These are phyloP conservation scores for Chionomys nivalis DNA, from an alignment of 2,113 vertebrate genomes.

Conservation along the genomic window DNA sequence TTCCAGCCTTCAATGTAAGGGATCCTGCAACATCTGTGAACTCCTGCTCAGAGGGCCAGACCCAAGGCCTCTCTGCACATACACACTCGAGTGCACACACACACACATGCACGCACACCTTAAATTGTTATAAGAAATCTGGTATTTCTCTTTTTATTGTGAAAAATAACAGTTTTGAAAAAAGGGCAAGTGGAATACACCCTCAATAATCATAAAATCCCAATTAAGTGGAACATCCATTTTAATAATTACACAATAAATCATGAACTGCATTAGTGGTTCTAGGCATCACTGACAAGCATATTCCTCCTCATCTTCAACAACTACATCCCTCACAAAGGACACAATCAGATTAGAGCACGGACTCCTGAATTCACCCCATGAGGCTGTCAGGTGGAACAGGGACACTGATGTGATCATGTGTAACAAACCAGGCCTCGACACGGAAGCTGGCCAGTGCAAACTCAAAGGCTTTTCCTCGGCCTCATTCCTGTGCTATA, in stretches of 20 bases:
- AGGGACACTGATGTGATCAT: not conserved
- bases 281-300: not conserved
- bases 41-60: not conserved
- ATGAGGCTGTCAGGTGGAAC: not conserved
- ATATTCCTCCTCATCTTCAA: not conserved
- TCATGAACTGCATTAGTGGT: not conserved
- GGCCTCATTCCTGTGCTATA: not conserved
- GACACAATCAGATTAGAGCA: not conserved
- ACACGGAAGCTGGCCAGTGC: not conserved
- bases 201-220: slow-evolving; percentile 11
- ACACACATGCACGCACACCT: not conserved
- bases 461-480: not conserved
- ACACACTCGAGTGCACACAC: not conserved
- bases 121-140: not conserved
- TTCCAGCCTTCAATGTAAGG: not conserved
- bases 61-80: not conserved
- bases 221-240: not conserved
- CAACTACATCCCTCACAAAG: not conserved
- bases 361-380: not conserved
- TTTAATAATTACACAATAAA: not conserved
- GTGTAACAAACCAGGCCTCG: not conserved
- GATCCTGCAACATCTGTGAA: not conserved
- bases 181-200: not conserved
- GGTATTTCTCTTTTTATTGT: not conserved
- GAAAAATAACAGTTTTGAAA: not conserved